These are phyloP conservation scores for Myotis yumanensis DNA, from an alignment of 2,113 vertebrate species.

Conservation along the genomic window DNA sequence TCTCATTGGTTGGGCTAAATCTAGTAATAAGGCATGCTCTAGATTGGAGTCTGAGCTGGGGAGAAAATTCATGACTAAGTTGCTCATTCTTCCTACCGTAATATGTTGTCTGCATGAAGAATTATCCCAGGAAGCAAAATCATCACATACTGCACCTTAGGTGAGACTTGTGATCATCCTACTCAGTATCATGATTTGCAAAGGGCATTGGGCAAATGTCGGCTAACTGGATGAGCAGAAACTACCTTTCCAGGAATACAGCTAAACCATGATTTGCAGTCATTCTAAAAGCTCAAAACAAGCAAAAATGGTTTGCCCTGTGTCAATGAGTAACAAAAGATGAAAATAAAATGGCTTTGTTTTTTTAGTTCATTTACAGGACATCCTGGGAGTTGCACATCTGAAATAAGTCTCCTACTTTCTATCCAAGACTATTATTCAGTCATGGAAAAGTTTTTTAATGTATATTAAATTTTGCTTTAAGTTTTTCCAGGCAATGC, in stretches of 20 bases:
- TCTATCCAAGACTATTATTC: not conserved
- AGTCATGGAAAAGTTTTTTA: not conserved
- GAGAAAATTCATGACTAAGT: not conserved
- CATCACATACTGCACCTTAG: not conserved
- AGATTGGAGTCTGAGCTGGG: not conserved
- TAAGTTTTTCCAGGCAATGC: not conserved
- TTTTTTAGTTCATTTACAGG: not conserved
- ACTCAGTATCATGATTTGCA: not conserved
- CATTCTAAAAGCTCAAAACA: slow-evolving; percentile 6
- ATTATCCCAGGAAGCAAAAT: not conserved
- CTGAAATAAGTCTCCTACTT: not conserved
- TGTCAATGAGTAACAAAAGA: slow-evolving; percentile 41
- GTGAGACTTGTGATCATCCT: not conserved
- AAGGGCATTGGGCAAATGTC: not conserved
- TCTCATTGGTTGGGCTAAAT: not conserved
- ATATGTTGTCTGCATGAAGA: not conserved
- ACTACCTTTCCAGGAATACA: not conserved
- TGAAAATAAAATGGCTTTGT: slow-evolving; percentile 39
- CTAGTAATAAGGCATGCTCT: not conserved
- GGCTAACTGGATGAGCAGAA: not conserved
- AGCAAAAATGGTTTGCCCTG: not conserved
- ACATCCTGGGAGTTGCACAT: not conserved
- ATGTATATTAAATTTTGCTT: not conserved
- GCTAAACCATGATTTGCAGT: not conserved
- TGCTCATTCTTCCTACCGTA: not conserved